Conservation (phyloP, 2,113 vertebrate species). For the Ochotona curzoniae region DNA sequence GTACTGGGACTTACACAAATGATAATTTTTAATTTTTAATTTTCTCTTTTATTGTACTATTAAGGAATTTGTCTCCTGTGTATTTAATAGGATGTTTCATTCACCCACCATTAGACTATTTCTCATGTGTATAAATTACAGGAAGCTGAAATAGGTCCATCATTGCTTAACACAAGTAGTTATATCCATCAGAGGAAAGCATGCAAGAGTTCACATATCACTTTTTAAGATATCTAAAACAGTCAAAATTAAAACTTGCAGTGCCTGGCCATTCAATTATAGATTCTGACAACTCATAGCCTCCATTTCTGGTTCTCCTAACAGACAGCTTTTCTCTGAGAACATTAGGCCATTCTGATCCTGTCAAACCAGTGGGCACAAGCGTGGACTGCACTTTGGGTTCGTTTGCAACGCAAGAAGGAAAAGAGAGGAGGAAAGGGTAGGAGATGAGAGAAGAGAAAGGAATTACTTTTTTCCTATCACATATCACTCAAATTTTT, state of each 20-base stretch:
- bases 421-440: rapidly evolving
- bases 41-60: rapidly evolving
- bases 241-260: not conserved
- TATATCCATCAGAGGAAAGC: not conserved
- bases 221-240: not conserved
- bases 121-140: not conserved
- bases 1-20: too few species aligned
- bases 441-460: not conserved
- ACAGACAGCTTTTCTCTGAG: not conserved
- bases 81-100: not conserved
- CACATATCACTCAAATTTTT: not conserved
- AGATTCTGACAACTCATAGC: not conserved
- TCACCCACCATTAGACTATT: not conserved
- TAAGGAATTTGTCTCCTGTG: not conserved
- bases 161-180: not conserved
- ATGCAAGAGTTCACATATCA: not conserved
- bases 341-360: not conserved
- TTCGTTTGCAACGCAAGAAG: not conserved
- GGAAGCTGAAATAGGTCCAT: not conserved
- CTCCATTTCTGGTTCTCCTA: not conserved
- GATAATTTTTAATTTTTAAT: too few species aligned
- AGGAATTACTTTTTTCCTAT: not conserved
- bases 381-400: not conserved
- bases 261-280: not conserved
- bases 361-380: not conserved